phyloP scores from a whole-genome alignment of 2,797 vertebrate genomes.

The Lutjanus argentimaculatus region DNA sequence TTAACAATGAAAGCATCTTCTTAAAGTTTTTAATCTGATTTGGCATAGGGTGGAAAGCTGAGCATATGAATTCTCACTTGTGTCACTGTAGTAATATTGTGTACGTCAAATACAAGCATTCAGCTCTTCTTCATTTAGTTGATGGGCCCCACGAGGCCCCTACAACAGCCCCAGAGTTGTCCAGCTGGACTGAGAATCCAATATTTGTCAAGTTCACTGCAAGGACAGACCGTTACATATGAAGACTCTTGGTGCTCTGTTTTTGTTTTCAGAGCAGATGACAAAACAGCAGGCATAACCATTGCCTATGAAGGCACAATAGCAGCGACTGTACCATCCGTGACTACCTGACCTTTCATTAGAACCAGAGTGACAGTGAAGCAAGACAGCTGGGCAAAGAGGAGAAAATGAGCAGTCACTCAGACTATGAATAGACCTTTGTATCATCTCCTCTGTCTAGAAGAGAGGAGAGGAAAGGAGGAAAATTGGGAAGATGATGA shows the following conservation, averaged over 20 bases:
- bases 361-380: conserved; percentile 75
- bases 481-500: conserved; percentile 10
- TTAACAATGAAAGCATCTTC: background rate
- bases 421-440: conserved; percentile 79
- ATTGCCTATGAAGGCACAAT: conserved; percentile 63
- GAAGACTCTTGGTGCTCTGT: conserved; percentile 35
- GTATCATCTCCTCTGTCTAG: conserved; percentile 60
- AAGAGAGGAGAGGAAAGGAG: conserved; percentile 25
- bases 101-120: conserved; percentile 30
- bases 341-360: conserved; percentile 75
- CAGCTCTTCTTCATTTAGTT: conserved; percentile 58
- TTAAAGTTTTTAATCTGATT: background rate
- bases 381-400: conserved; percentile 70
- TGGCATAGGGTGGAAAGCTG: background rate
- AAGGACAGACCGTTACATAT: conserved; percentile 60
- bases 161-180: conserved; percentile 20
- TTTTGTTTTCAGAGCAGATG: conserved; percentile 61
- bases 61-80: background rate
- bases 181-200: conserved; percentile 53
- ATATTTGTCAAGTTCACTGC: conserved; percentile 66
- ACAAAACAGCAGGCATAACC: conserved; percentile 56
- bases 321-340: conserved; percentile 66
- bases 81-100: conserved; percentile 13
- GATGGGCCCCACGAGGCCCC: conserved; percentile 19
- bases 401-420: conserved; percentile 77